Evolutionary conservation across 2,888 invertebrate genomes (phyloP).

Genomic region (Osedax fenrisi): DNA sequence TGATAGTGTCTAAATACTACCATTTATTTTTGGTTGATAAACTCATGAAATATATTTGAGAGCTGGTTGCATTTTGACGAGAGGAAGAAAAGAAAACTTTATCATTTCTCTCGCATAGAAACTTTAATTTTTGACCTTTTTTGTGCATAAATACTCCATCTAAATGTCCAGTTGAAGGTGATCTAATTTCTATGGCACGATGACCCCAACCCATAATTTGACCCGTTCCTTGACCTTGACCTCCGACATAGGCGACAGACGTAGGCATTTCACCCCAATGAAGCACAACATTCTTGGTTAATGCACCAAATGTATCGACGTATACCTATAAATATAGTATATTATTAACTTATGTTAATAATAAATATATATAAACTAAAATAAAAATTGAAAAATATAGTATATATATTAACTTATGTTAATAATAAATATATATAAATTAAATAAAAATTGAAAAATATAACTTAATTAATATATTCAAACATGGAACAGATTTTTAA

Average conservation of each 20-base stretch:
- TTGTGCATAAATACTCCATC: slow-evolving; percentile 99
- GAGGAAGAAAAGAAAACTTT: slow-evolving; percentile 99
- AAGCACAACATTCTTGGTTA: slow-evolving; percentile 61
- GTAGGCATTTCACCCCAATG: slow-evolving; percentile 99
- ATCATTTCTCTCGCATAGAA: slow-evolving; percentile 97
- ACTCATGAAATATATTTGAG: slow-evolving; percentile 99
- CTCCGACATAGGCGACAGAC: slow-evolving; percentile 60
- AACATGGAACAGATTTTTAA: no score
- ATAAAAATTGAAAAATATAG: not conserved
- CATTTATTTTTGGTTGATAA: not conserved
- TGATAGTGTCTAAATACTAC: not conserved
- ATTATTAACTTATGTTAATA: not conserved
- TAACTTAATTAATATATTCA: not conserved
- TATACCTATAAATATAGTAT: slow-evolving; percentile 63
- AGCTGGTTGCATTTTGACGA: slow-evolving; percentile 67
- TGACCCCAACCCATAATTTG: slow-evolving; percentile 99
- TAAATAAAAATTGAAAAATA: not conserved
- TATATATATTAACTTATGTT: not conserved
- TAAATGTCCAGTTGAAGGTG: slow-evolving; percentile 94
- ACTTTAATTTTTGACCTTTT: slow-evolving; percentile 97
- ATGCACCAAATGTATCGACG: slow-evolving; percentile 92
- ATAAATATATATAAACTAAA: not conserved
- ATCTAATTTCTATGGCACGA: slow-evolving; percentile 98
- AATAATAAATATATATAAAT: not conserved
- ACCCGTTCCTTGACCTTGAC: slow-evolving; percentile 63